phyloP scores from a whole-genome alignment of 2,797 vertebrate genomes.

The Poecilia gillii region DNA sequence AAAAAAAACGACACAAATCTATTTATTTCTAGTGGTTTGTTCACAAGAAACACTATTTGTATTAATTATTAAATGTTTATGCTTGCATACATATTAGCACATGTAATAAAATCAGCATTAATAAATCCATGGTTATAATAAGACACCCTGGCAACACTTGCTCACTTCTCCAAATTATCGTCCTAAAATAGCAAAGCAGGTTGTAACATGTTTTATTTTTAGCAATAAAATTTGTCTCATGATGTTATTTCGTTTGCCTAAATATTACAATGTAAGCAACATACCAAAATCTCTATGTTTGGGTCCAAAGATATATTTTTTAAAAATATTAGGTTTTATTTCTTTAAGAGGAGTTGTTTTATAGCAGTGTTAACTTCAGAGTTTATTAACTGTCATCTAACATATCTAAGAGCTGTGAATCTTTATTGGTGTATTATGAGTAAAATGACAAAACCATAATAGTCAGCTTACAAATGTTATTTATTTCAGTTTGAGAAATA shows the following conservation, averaged over 20 bases:
- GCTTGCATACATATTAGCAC: neutral
- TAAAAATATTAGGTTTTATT: neutral
- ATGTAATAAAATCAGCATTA: neutral
- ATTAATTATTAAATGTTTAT: neutral
- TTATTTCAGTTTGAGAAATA: neutral
- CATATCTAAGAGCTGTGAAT: neutral
- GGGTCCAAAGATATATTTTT: neutral
- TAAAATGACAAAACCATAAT: neutral
- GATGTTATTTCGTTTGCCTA: neutral
- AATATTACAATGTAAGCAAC: neutral
- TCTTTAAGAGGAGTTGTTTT: neutral
- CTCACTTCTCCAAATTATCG: neutral
- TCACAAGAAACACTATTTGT: neutral
- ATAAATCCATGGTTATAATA: neutral
- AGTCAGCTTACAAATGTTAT: neutral
- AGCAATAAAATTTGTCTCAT: neutral
- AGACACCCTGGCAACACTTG: neutral
- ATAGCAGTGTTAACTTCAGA: neutral
- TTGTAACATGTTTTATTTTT: slow-evolving; percentile 1
- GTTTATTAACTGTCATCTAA: too few relatives aligned
- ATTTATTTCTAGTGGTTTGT: neutral
- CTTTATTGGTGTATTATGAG: too few relatives aligned
- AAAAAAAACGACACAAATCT: slow-evolving; percentile 6
- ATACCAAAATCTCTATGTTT: neutral
- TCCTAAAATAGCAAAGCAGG: neutral